These are phyloP conservation scores for Drosophila prolongata DNA, from an alignment of 2,888 invertebrate genomes.

Conservation along the genomic window DNA sequence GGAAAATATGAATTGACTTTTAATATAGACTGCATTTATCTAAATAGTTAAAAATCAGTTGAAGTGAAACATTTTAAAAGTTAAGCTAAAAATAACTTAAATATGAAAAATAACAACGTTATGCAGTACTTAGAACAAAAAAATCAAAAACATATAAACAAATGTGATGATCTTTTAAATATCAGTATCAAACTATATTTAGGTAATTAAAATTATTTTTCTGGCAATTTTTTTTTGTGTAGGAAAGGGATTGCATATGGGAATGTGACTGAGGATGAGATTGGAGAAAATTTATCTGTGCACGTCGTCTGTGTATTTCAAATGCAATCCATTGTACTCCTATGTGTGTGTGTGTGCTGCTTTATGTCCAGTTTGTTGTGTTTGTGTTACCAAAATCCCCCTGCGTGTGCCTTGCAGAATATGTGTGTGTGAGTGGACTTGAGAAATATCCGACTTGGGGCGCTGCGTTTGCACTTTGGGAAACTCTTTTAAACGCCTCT, in stretches of 20 bases:
- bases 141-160: not conserved
- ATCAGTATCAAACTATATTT: not conserved
- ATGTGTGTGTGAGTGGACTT: conserved; percentile 42
- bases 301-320: conserved; percentile 62
- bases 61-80: too few relatives aligned
- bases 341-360: conserved; percentile 24
- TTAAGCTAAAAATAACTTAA: not conserved
- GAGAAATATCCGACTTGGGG: conserved; percentile 58
- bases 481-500: conserved; percentile 49
- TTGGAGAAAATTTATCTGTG: conserved; percentile 59
- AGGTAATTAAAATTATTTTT: not conserved
- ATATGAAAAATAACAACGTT: too few relatives aligned
- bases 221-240: not conserved
- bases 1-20: too few relatives aligned
- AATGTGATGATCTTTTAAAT: not conserved
- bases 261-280: conserved; percentile 9
- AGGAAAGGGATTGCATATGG: conserved; percentile 10
- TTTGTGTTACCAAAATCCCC: conserved; percentile 66
- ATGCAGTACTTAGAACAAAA: not conserved
- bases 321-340: conserved; percentile 58
- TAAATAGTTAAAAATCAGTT: too few relatives aligned
- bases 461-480: conserved; percentile 72
- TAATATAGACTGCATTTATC: too few relatives aligned
- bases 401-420: conserved; percentile 22
- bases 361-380: conserved; percentile 68